Base-by-base conservation (phyloP, 1,140 invertebrate genomes). In the Nilaparvata lugens region DNA sequence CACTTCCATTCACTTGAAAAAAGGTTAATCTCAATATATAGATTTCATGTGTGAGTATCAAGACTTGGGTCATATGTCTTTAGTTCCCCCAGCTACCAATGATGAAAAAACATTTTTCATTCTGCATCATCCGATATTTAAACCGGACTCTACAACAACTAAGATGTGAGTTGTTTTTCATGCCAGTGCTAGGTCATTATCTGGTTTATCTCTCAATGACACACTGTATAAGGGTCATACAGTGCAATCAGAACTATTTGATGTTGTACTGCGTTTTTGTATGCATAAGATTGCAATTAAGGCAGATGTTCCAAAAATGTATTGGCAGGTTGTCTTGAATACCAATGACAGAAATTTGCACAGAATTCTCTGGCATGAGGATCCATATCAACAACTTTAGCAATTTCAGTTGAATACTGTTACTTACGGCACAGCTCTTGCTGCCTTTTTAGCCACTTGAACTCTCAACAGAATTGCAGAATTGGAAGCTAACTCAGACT, bases 111-210 rank as follows among this genome's bases (percentile, higher is more conserved):
- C n/a, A 28, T 28, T 28, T 28, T 28, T 28, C 9, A 28, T 28
- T 28, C 28, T 9, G 28, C 28, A 28, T 9, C 28, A 28, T 28
- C n/a, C 28, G 28, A 9, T 28, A 28, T 28, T 28, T 28, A 28
- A 28, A 9, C n/a, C 28, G 4, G 28, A 28, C 28, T 28, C 43
- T 13, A n/a, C 18, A 1, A 73, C 65, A 0, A 70, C 71, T 0
- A 70, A 69, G 56, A 18, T 70, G 7, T 58, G 73, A 14, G 65
- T 71, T 14, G 71, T 74, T 4, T 74, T 76, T 53, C 69, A 76
- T 56, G 72, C 67, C 5, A 72, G 70, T 0, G 57, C 59, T 3
- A 66, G 65, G 25, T 64, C 63, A 13, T 62, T 66, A 38, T 60
- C 6, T 16, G 68, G 66, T 13, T 5, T 59, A 16, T 67, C 70